Percentiles rank a stretch among this genome's conserved stretches.
phyloP scores from a whole-genome alignment of 2,113 vertebrate species.

The Chionis minor region DNA sequence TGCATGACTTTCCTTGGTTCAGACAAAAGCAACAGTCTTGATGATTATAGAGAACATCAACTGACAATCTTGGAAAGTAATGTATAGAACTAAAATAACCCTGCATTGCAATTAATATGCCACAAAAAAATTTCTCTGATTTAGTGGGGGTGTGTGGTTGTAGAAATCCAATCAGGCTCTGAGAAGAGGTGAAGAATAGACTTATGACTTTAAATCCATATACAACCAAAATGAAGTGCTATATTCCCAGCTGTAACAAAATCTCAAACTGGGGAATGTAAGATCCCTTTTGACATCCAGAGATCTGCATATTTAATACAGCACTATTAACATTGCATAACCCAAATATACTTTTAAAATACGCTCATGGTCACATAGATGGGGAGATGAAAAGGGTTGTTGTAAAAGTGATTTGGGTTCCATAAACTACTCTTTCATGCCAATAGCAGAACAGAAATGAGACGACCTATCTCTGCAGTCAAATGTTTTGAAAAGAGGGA shows the following conservation, averaged over 20 bases:
- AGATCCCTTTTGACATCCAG: neutral
- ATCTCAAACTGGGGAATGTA: neutral
- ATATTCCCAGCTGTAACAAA: neutral
- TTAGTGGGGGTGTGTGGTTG: neutral
- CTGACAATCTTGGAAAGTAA: neutral
- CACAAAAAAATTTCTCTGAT: neutral
- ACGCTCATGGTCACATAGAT: neutral
- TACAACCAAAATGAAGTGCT: neutral
- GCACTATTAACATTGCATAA: neutral
- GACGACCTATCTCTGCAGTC: neutral
- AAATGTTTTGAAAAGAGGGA: neutral
- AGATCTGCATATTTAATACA: constrained; percentile 13
- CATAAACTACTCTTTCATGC: neutral
- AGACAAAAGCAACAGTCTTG: neutral
- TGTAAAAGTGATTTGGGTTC: neutral
- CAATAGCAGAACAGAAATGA: neutral
- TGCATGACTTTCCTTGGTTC: neutral
- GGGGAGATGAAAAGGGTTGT: neutral
- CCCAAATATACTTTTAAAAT: neutral
- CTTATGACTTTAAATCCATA: neutral
- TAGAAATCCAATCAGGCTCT: neutral
- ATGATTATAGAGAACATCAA: neutral
- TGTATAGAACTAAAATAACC: neutral
- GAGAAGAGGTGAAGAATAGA: neutral
- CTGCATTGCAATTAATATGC: neutral